phyloP scores from a whole-genome alignment of 2,888 invertebrate species.

The Morinoia aosen region DNA sequence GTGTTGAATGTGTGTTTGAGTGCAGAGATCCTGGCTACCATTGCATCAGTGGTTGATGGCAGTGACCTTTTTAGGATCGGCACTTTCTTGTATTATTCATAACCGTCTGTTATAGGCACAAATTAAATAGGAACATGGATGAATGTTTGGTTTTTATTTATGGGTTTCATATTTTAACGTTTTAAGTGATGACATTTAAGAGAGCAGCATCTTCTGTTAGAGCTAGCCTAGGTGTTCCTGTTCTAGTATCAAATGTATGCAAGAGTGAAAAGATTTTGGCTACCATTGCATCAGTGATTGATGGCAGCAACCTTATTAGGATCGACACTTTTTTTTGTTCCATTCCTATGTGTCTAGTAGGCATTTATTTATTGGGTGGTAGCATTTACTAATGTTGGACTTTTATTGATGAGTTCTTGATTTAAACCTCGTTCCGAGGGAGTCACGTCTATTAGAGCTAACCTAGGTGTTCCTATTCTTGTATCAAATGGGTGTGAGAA shows the following conservation, averaged over 20 bases:
- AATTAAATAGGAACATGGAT: no score
- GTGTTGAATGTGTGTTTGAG: not conserved
- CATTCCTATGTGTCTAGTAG: not conserved
- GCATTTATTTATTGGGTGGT: no score
- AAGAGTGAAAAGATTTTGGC: not conserved
- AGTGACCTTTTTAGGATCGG: not conserved
- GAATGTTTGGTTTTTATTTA: no score
- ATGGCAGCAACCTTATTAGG: conserved; percentile 13
- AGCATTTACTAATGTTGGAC: no score
- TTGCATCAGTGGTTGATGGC: not conserved
- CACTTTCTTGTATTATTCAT: not conserved
- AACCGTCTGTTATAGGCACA: no score
- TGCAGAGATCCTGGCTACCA: not conserved
- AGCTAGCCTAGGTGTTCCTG: not conserved
- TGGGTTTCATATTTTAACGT: no score
- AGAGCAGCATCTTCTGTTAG: not conserved
- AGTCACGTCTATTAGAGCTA: not conserved
- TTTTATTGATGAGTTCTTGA: no score
- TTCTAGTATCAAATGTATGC: not conserved
- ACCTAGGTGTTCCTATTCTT: not conserved
- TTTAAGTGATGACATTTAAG: not conserved
- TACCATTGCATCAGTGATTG: conserved; percentile 6
- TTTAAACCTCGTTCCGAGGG: no score
- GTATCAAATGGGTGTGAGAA: not conserved
- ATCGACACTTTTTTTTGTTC: not conserved